These are phyloP conservation scores for Acronicta alni DNA, from an alignment of 2,888 invertebrate species.

Conservation along the genomic window DNA sequence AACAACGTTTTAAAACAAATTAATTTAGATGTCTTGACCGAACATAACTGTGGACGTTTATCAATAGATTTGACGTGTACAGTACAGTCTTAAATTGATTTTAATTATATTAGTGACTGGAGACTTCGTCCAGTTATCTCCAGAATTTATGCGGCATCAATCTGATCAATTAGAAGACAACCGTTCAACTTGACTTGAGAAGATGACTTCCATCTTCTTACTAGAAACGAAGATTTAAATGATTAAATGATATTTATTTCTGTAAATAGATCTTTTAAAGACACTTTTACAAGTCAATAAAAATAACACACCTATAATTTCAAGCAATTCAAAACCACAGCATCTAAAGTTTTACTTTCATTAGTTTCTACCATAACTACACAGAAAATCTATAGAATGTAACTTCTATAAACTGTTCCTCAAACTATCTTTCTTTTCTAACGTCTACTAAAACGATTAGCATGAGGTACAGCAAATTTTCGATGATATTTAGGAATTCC, in stretches of 20 bases:
- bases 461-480: not conserved
- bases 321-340: no score
- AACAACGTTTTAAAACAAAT: constrained; percentile 49
- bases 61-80: constrained; percentile 44
- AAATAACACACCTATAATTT: no score
- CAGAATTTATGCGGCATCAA: constrained; percentile 75
- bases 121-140: constrained; percentile 51
- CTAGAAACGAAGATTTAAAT: no score
- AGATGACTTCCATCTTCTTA: no score
- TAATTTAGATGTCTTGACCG: constrained; percentile 43
- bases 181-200: no score
- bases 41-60: constrained; percentile 38
- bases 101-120: constrained; percentile 58
- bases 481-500: constrained; percentile 3
- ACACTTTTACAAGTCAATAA: no score
- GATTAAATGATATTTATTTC: no score
- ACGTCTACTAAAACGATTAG: not conserved
- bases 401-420: no score
- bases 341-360: no score
- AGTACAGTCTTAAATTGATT: constrained; percentile 51
- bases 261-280: no score
- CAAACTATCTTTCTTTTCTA: not conserved
- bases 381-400: no score
- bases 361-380: no score
- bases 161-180: constrained; percentile 59